These are phyloP conservation scores for Bombus waltoni DNA, from an alignment of 1,140 invertebrate species.

Conservation along the genomic window DNA sequence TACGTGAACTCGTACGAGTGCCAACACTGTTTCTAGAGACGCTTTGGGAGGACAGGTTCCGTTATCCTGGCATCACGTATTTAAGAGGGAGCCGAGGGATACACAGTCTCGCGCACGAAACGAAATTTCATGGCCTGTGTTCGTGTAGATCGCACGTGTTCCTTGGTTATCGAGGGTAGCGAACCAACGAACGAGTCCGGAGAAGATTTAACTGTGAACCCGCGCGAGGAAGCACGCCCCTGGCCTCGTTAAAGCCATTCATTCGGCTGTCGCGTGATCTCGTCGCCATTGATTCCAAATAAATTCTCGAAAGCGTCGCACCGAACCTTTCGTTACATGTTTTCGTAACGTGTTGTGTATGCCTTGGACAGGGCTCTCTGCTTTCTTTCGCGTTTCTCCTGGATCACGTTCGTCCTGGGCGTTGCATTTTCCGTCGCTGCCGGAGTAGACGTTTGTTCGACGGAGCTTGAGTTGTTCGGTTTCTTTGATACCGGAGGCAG, in stretches of 20 bases:
- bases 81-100: conserved; percentile 78
- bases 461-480: not conserved
- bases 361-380: not conserved
- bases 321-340: not conserved
- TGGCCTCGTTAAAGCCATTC: conserved; percentile 76
- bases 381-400: not conserved
- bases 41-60: conserved; percentile 65
- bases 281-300: conserved; percentile 45
- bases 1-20: not conserved
- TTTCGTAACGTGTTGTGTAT: too few relatives aligned
- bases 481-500: not conserved
- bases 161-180: conserved; percentile 13
- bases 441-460: not conserved
- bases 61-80: conserved; percentile 78
- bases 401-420: too few relatives aligned
- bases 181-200: conserved; percentile 2
- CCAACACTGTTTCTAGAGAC: not conserved
- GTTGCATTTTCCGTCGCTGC: too few relatives aligned
- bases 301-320: conserved; percentile 17
- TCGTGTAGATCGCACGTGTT: conserved; percentile 18
- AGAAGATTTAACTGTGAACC: not conserved
- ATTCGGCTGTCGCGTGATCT: conserved; percentile 49
- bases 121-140: conserved; percentile 3
- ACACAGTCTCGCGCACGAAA: conserved; percentile 63
- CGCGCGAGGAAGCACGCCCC: conserved; percentile 17